These are phyloP conservation scores for Nezara viridula DNA, from an alignment of 2,888 invertebrate genomes.

Conservation along the genomic window DNA sequence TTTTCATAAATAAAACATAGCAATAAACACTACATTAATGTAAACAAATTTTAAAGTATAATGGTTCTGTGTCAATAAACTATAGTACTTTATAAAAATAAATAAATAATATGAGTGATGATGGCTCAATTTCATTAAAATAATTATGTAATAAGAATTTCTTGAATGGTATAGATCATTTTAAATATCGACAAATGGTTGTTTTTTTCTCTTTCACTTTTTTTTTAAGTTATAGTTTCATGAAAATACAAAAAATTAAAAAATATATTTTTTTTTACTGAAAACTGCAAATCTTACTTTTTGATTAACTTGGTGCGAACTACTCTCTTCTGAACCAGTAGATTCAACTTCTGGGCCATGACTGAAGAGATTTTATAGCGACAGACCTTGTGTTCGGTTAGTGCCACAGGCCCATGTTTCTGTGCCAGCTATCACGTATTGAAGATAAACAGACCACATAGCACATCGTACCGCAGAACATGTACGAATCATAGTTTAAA, in stretches of 20 bases:
- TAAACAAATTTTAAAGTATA: neutral
- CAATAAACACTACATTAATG: neutral
- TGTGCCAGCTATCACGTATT: slow-evolving; percentile 29
- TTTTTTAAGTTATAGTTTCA: too few relatives aligned
- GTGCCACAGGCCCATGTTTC: neutral
- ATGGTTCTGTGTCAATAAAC: too few relatives aligned
- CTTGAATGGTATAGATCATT: neutral
- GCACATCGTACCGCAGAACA: neutral
- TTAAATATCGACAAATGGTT: too few relatives aligned
- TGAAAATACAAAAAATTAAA: neutral
- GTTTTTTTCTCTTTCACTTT: too few relatives aligned
- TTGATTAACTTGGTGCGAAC: neutral
- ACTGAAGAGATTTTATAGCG: neutral
- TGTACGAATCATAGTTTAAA: neutral
- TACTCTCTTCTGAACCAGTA: neutral
- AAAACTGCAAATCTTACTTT: neutral
- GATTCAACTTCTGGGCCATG: neutral
- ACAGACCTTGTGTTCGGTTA: neutral
- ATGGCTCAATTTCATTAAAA: neutral
- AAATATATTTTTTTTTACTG: neutral
- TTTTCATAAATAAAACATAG: neutral
- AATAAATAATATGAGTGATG: neutral
- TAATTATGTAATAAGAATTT: neutral
- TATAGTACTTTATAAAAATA: too few relatives aligned
- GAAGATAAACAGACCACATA: slow-evolving; percentile 30